Base-by-base conservation (phyloP, 2,797 vertebrate species). In the Paratrypauchen microcephalus region DNA sequence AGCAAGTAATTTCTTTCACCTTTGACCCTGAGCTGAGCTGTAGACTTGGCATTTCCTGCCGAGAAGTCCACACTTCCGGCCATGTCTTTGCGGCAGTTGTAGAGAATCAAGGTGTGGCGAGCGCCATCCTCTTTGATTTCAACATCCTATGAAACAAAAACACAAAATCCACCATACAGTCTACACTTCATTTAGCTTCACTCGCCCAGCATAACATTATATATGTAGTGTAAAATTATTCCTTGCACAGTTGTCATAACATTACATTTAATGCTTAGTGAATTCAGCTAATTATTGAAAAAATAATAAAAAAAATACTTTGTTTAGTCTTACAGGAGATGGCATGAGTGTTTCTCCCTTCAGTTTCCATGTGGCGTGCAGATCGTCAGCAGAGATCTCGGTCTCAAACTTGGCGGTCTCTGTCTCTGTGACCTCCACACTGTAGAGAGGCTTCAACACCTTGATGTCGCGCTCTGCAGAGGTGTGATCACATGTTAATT, bases 1-100 rank as follows among this genome's bases (percentile, higher is more conserved):
- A 63, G 61, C 23, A 63, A 63, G 24, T 69, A 19, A 1, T 56
- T 68, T 63, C 19, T 62, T 54, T 86, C 80, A 99, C 97, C 96
- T 94, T 99, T 99, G 74, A 99, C 98, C 89, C 97, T 91, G 77
- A 99, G 97, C 66, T 98, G 96, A 80, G 98, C 98, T 8, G 91
- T 92, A 0, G 97, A 95, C 88, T 97, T 99, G 75, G 95, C 97
- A 66, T 98, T 99, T 19, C 97, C 97, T 77, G 96, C 97, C 65
- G 96, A 92, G 87, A 99, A 98, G 78, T 98, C 95, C 21, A 99
- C 93, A 15, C 83, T 89, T 52, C 98, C 98, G 0, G 96, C 94
- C 93, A 98, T 97, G 84, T 95, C 93, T 90, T 93, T 90, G 2
- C 71, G 94, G 50, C 97, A 97, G 82, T 97, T 97, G 83, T 95